Conservation (phyloP, 2,888 invertebrate genomes). For the Synanthedon vespiformis region DNA sequence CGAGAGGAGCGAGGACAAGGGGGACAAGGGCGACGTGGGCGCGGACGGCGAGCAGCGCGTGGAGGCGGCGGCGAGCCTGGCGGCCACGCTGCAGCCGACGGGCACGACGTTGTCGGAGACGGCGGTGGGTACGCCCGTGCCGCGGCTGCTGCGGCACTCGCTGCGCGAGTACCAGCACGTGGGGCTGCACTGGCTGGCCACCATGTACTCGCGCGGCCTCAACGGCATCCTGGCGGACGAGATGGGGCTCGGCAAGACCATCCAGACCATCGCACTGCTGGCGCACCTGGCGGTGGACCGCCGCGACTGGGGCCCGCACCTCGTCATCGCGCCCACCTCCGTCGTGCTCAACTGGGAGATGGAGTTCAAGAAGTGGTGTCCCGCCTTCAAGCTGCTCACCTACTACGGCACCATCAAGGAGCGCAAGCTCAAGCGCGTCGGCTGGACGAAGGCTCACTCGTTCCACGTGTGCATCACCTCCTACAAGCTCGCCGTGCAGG, state of each 20-base stretch:
- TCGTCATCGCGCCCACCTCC: slow-evolving; percentile 98
- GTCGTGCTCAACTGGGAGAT: slow-evolving; percentile 99
- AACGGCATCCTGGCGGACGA: slow-evolving; percentile 98
- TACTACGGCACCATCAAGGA: slow-evolving; percentile 98
- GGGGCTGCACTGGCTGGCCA: slow-evolving; percentile 96
- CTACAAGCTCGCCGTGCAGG: slow-evolving; percentile 97
- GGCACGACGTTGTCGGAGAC: slow-evolving; percentile 97
- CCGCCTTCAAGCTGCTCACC: slow-evolving; percentile 97
- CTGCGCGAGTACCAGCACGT: slow-evolving; percentile 97
- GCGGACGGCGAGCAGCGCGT: slow-evolving; percentile 76
- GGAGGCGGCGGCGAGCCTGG: slow-evolving; percentile 92
- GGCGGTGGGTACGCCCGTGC: slow-evolving; percentile 92
- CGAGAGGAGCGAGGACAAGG: slow-evolving; percentile 7
- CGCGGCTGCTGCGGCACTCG: slow-evolving; percentile 89
- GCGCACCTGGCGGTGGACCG: slow-evolving; percentile 94
- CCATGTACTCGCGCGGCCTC: slow-evolving; percentile 93
- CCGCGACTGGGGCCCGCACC: slow-evolving; percentile 97
- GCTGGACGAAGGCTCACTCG: slow-evolving; percentile 99
- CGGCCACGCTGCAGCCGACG: slow-evolving; percentile 97
- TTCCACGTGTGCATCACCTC: slow-evolving; percentile 99
- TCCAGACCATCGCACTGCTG: slow-evolving; percentile 94
- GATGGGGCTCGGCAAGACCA: slow-evolving; percentile 97
- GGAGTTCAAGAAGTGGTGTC: slow-evolving; percentile 99
- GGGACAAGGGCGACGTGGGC: slow-evolving; percentile 27
- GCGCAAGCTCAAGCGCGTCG: slow-evolving; percentile 87